Evolutionary conservation across 2,888 invertebrate species (phyloP).

Genomic region (Endotricha flammealis): DNA sequence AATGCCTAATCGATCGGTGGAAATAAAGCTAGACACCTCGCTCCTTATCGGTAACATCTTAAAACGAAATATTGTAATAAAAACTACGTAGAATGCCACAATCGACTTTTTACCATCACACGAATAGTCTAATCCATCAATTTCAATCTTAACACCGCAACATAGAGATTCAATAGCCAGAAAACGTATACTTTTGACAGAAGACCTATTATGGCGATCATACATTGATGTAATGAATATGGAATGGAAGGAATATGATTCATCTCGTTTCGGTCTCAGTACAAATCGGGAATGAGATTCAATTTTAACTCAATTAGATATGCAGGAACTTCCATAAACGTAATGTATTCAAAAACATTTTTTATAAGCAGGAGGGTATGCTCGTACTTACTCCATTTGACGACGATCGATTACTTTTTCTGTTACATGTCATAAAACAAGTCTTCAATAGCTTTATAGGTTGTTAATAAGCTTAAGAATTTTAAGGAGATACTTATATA

Average conservation of each 20-base stretch:
- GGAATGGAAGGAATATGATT: conserved; percentile 51
- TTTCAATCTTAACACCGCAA: conserved; percentile 37
- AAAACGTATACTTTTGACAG: conserved; percentile 27
- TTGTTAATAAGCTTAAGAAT: conserved; percentile 53
- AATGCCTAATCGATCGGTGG: conserved; percentile 54
- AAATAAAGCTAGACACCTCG: conserved; percentile 52
- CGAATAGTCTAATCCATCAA: conserved; percentile 27
- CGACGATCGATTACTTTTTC: conserved; percentile 18
- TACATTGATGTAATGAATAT: conserved; percentile 57
- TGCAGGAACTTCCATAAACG: conserved; percentile 52
- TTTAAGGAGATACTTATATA: conserved; percentile 44
- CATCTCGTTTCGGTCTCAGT: conserved; percentile 49
- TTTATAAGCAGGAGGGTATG: conserved; percentile 23
- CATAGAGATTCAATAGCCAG: conserved; percentile 35
- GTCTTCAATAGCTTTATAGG: conserved; percentile 34
- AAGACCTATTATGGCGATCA: conserved; percentile 36
- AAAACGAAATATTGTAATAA: conserved; percentile 61
- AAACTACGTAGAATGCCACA: conserved; percentile 47
- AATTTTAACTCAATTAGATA: conserved; percentile 69
- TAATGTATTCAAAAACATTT: conserved; percentile 38
- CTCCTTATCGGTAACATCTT: conserved; percentile 59
- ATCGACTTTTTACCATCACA: conserved; percentile 19
- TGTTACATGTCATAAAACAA: conserved; percentile 36
- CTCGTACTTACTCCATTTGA: conserved; percentile 17
- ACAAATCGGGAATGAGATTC: conserved; percentile 63